Base-by-base conservation (phyloP, 2,888 invertebrate species). In the Molanna angustata region DNA sequence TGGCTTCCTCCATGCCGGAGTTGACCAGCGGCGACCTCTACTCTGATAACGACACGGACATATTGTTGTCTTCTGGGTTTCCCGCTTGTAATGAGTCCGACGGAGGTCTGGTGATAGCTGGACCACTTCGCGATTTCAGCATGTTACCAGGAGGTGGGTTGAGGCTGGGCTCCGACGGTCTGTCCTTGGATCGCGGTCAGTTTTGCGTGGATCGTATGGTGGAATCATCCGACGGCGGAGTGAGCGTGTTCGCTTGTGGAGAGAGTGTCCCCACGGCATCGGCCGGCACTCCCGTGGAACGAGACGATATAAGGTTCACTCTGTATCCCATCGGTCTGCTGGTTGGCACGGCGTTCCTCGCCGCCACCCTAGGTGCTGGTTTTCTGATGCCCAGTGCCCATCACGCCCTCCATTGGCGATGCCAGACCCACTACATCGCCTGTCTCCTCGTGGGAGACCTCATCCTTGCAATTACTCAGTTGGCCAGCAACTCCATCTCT, bases 351-450 rank as follows among this genome's bases (percentile, higher is more conserved):
- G 80, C 88, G 57, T 92, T 92, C 75, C 75, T 92, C 68, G 84
- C 86, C 33, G 87, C 89, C 14, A 92, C 91, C 47, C 72, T 92
- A 64, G 86, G 84, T 40, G 86, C 90, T 9, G 87, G 90, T 14
- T 87, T 85, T 64, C 77, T 90, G 62, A 78, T 90, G 68, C 90
- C 90, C 47, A 85, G 88, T 61, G 87, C 88, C 63, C 87, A 88
- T 73, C 91, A 90, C 74, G 88, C 89, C 59, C 78, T 92, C 63
- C 92, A 92, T 72, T 91, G 91, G 88, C 81, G 89, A 64, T 91
- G 91, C 68, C 91, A 92, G 75, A 90, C 90, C 61, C 85, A 89
- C 72, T 90, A 92, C 71, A 89, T 92, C 61, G 84, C 85, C 57
- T 89, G 90, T 66, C 82, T 92, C 60, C 82, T 91, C 70, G 75